These are phyloP conservation scores for Aphelocoma californica DNA, from an alignment of 2,797 vertebrate species.

Conservation along the genomic window DNA sequence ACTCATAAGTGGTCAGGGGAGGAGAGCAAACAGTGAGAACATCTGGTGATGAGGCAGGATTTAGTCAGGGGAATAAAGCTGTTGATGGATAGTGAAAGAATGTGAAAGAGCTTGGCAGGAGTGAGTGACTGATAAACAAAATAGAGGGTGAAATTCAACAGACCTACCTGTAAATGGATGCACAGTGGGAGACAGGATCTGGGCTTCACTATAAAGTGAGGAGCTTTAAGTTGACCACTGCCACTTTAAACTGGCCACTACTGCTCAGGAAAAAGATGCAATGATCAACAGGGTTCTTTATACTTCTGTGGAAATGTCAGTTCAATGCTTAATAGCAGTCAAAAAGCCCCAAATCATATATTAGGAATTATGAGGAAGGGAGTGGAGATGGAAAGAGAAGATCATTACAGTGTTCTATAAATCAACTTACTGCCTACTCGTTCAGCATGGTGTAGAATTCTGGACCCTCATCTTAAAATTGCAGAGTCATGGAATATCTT, in stretches of 20 bases:
- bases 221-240: background rate
- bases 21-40: background rate
- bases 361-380: background rate
- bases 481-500: background rate
- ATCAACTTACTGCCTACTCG: background rate
- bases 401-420: background rate
- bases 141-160: slow-evolving; percentile 2
- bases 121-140: background rate
- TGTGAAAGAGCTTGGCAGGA: background rate
- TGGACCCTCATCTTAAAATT: background rate
- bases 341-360: rapidly evolving
- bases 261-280: background rate
- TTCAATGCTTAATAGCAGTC: background rate
- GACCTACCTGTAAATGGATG: background rate
- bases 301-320: background rate
- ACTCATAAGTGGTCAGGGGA: background rate
- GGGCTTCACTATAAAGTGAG: background rate
- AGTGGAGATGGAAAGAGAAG: background rate
- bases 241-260: background rate
- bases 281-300: background rate
- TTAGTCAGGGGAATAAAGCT: background rate
- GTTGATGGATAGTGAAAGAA: background rate
- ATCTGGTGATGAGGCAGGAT: background rate
- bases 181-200: background rate
- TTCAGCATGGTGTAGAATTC: background rate